phyloP scores from a whole-genome alignment of 2,113 vertebrate species.

The Pantherophis guttatus region DNA sequence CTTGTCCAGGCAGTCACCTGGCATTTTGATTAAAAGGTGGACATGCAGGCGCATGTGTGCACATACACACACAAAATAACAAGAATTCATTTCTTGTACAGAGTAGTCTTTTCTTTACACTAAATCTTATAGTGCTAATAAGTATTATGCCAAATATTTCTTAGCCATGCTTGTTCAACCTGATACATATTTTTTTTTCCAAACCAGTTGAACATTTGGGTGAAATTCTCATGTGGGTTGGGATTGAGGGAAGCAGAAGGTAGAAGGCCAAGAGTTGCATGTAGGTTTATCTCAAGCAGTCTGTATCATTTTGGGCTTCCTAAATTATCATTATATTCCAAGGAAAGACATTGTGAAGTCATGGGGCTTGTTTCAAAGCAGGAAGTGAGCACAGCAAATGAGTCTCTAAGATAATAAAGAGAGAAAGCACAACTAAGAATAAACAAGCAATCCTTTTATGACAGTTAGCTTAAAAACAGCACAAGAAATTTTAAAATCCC shows the following conservation, averaged over 20 bases:
- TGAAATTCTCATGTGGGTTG: neutral
- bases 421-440: neutral
- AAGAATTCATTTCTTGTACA: neutral
- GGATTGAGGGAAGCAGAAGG: neutral
- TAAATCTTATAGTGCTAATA: neutral
- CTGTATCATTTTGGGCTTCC: neutral
- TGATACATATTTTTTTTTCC: neutral
- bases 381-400: neutral
- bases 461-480: neutral
- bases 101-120: neutral
- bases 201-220: neutral
- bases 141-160: neutral
- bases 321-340: neutral
- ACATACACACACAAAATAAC: neutral
- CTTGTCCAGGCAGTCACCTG: neutral
- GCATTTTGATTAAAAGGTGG: neutral
- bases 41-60: neutral
- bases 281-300: neutral
- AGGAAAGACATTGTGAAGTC: neutral
- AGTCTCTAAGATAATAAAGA: neutral
- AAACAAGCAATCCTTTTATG: neutral
- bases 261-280: neutral
- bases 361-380: neutral
- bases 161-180: neutral
- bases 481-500: neutral